These are phyloP conservation scores for Serilophus lunatus DNA, from an alignment of 2,113 vertebrate genomes.

Conservation along the genomic window DNA sequence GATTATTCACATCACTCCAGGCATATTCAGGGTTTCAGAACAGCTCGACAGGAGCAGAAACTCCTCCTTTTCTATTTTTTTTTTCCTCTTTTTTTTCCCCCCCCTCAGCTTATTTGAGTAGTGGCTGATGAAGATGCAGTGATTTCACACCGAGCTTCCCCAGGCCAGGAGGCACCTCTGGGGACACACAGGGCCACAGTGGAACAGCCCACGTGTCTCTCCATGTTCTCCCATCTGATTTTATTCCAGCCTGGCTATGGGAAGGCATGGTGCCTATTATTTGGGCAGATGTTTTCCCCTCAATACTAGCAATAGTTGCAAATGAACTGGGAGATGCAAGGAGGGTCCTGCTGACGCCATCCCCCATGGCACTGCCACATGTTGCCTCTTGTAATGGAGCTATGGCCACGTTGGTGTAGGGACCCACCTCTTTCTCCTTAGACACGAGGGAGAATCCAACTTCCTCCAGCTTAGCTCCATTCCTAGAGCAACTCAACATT, in stretches of 20 bases:
- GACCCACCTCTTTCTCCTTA: neutral
- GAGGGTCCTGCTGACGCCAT: neutral
- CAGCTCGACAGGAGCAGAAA: neutral
- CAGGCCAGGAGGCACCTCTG: neutral
- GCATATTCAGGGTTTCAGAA: conserved; percentile 42
- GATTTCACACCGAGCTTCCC: neutral
- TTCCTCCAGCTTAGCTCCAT: neutral
- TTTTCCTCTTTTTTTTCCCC: rapidly evolving
- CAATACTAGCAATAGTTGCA: neutral
- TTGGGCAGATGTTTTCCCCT: neutral
- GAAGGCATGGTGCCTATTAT: neutral
- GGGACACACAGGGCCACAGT: neutral
- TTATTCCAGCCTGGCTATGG: neutral
- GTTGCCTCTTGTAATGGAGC: neutral
- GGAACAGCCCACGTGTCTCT: neutral
- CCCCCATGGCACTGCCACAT: neutral
- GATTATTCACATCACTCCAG: conserved; percentile 53
- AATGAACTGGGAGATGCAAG: neutral
- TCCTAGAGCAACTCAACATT: neutral
- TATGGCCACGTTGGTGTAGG: rapidly evolving
- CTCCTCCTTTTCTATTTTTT: neutral
- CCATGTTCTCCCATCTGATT: rapidly evolving
- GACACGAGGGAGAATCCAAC: neutral
- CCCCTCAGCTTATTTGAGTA: neutral
- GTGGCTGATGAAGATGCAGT: neutral